Conservation (phyloP, 2,888 invertebrate species). For the Heliconius cydno region DNA sequence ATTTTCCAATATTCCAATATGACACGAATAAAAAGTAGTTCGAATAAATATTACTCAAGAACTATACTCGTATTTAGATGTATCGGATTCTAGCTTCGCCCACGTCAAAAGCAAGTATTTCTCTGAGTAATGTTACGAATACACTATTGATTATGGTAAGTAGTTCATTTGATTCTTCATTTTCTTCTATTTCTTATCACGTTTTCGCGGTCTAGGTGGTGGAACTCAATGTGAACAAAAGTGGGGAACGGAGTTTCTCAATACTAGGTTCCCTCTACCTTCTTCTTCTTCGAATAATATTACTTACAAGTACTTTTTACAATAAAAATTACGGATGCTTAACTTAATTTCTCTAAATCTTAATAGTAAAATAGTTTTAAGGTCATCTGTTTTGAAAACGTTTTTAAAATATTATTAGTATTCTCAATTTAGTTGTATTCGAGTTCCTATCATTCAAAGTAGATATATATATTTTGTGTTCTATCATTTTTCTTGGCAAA, state of each 20-base stretch:
- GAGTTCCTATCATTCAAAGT: neutral
- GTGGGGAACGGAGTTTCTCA: too few species aligned
- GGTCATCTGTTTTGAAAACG: neutral
- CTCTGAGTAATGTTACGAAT: neutral
- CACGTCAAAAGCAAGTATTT: neutral
- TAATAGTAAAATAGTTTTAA: neutral
- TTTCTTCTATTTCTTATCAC: neutral
- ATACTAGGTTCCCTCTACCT: too few species aligned
- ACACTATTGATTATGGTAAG: too few species aligned
- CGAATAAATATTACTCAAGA: neutral
- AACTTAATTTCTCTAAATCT: too few species aligned
- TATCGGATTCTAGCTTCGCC: neutral
- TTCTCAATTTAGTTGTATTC: neutral
- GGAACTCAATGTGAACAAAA: too few species aligned
- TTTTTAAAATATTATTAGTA: neutral
- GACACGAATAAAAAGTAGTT: slow-evolving; percentile 21
- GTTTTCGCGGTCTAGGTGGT: too few species aligned
- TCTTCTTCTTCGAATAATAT: neutral
- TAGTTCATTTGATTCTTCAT: neutral
- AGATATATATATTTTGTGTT: neutral
- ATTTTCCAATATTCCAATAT: slow-evolving; percentile 26
- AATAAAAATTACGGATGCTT: neutral
- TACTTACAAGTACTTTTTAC: neutral
- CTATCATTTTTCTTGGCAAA: slow-evolving; percentile 9
- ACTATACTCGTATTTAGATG: neutral